These are phyloP conservation scores for Carterocephalus palaemon DNA, from an alignment of 2,888 invertebrate species.

Conservation along the genomic window DNA sequence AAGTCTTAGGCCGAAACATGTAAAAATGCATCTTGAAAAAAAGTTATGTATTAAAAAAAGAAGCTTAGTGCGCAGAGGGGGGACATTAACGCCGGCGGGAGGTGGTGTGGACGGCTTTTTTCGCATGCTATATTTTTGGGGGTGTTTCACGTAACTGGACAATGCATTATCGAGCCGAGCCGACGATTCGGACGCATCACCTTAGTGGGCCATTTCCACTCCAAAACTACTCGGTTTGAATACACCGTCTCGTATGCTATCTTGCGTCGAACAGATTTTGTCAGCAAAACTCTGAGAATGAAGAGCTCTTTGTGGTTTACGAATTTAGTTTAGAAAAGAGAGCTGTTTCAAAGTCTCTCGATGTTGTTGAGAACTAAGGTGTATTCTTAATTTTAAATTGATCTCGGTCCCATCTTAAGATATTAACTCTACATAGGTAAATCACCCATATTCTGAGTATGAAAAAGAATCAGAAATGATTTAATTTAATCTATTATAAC, in stretches of 20 bases:
- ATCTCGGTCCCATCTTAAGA: too few species aligned
- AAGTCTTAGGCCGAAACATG: constrained; percentile 80
- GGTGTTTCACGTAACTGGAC: constrained; percentile 72
- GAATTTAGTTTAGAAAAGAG: too few species aligned
- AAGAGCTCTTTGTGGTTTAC: constrained; percentile 4
- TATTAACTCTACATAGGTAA: too few species aligned
- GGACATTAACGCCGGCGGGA: constrained; percentile 71
- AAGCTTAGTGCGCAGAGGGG: constrained; percentile 76
- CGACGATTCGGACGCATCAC: constrained; percentile 62
- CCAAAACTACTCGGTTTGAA: constrained; percentile 49
- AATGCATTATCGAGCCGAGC: constrained; percentile 71
- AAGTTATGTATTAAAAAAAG: constrained; percentile 80
- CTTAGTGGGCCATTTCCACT: constrained; percentile 64
- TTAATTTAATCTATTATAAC: too few species aligned
- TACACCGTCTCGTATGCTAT: constrained; percentile 25
- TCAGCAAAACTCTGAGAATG: constrained; percentile 12
- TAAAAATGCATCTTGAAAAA: constrained; percentile 80
- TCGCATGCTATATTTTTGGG: constrained; percentile 77
- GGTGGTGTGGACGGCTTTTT: constrained; percentile 73
- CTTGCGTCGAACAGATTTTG: constrained; percentile 19
- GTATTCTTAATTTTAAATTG: too few species aligned
- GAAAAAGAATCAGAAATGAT: too few species aligned
- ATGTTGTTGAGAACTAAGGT: too few species aligned
- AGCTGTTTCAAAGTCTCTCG: too few species aligned
- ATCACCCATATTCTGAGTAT: too few species aligned